A percentile compares a stretch with the other conserved stretches of the same genome.
These are phyloP conservation scores for Tridacna gigas DNA, from an alignment of 2,888 invertebrate genomes.

Conservation along the genomic window DNA sequence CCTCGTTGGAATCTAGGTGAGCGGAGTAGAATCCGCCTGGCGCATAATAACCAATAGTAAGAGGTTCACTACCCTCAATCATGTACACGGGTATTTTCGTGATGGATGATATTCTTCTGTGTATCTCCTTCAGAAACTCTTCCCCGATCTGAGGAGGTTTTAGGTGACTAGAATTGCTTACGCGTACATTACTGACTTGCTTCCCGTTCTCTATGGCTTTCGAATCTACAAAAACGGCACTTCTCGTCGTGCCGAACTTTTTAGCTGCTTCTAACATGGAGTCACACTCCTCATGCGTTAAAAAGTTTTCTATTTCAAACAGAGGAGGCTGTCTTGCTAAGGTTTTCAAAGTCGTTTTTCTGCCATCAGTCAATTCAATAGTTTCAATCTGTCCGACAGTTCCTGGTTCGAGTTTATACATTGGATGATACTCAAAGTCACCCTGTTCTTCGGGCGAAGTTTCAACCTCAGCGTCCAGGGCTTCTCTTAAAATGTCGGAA, in stretches of 20 bases:
- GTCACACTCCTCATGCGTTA: conserved; percentile 44
- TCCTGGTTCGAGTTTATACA: conserved; percentile 25
- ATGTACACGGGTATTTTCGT: conserved; percentile 56
- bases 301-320: conserved; percentile 53
- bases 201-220: background rate
- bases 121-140: conserved; percentile 27
- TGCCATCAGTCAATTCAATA: conserved; percentile 23
- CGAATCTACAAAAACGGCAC: conserved; percentile 27
- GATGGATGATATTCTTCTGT: conserved; percentile 45
- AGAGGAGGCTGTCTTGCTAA: conserved; percentile 35
- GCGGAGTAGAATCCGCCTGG: conserved; percentile 69
- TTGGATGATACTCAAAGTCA: conserved; percentile 37
- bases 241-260: conserved; percentile 26
- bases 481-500: background rate
- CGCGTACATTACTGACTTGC: conserved; percentile 10
- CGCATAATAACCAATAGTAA: conserved; percentile 66
- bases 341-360: conserved; percentile 24
- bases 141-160: conserved; percentile 20
- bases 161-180: conserved; percentile 31
- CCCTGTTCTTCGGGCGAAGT: background rate
- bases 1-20: conserved; percentile 65
- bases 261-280: conserved; percentile 35
- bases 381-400: conserved; percentile 33
- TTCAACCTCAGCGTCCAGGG: background rate
- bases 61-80: conserved; percentile 61